These are phyloP conservation scores for Clusia tigrina DNA, from an alignment of 2,888 invertebrate species.

Conservation along the genomic window DNA sequence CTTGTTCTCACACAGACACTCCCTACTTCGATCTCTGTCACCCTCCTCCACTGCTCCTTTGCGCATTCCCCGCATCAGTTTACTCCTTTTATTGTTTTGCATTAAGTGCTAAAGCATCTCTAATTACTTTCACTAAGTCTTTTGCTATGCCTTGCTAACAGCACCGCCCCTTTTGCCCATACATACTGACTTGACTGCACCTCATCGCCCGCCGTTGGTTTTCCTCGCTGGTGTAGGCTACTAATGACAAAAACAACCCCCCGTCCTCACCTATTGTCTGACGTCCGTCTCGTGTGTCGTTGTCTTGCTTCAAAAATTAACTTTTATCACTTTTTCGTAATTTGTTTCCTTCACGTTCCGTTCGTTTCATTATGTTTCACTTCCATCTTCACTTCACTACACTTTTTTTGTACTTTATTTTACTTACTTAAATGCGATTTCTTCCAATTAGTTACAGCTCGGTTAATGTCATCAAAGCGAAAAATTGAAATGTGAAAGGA, in stretches of 20 bases:
- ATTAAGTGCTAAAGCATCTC: constrained; percentile 37
- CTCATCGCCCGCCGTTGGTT: no score
- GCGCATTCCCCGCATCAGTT: neutral
- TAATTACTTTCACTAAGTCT: constrained; percentile 37
- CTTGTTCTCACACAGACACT: no score
- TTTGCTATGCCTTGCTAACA: neutral
- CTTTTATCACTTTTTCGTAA: neutral
- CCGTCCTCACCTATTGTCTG: neutral
- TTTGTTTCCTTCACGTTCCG: neutral
- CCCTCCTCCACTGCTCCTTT: neutral
- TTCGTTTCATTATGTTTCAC: constrained; percentile 8
- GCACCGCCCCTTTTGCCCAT: neutral
- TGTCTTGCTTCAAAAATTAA: neutral
- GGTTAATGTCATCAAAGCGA: constrained; percentile 37
- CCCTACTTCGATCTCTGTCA: no score
- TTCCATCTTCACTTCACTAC: constrained; percentile 5
- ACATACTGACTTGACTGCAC: no score
- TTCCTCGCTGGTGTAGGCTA: neutral
- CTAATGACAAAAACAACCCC: neutral
- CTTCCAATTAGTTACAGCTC: constrained; percentile 38
- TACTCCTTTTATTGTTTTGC: neutral
- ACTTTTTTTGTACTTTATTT: constrained; percentile 14
- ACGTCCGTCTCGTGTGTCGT: neutral
- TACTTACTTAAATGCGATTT: constrained; percentile 34
- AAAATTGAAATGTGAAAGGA: neutral